phyloP scores from a whole-genome alignment of 2,888 invertebrate species.

The Dolichomitus sp. region DNA sequence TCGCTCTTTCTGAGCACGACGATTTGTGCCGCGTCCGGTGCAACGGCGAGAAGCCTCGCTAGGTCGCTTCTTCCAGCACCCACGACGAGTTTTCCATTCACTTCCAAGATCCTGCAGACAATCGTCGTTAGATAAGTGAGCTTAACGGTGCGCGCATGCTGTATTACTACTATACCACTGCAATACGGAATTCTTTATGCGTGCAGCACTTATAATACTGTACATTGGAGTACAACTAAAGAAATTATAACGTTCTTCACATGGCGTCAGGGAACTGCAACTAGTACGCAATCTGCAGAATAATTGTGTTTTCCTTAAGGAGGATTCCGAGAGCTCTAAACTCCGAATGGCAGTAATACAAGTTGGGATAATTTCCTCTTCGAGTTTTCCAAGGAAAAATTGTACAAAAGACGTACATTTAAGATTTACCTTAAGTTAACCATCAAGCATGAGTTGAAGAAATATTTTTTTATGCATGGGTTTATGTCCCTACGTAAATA shows the following conservation, averaged over 20 bases:
- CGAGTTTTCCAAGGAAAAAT: no score
- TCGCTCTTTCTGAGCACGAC: conserved; percentile 88
- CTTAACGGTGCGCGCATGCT: conserved; percentile 8
- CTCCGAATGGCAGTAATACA: not conserved
- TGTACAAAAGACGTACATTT: no score
- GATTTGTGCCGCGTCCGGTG: conserved; percentile 89
- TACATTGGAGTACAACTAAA: conserved; percentile 2
- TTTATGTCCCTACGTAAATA: no score
- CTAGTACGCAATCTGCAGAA: not conserved
- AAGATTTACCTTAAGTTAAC: no score
- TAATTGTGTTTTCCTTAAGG: conserved; percentile 1
- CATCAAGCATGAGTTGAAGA: no score
- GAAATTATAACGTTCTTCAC: conserved; percentile 23
- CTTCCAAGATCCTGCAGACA: conserved; percentile 91
- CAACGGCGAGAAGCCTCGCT: conserved; percentile 89
- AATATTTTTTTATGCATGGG: no score
- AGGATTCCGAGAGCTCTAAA: not conserved
- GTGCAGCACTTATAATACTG: not conserved
- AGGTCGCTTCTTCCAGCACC: conserved; percentile 91
- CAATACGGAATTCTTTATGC: not conserved
- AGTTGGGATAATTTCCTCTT: not conserved
- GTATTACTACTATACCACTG: not conserved
- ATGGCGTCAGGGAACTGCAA: conserved; percentile 2
- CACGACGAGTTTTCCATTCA: conserved; percentile 92
- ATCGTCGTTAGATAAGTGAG: conserved; percentile 47